Conservation (phyloP, 2,797 vertebrate genomes). For the Uromys caudimaculatus region DNA sequence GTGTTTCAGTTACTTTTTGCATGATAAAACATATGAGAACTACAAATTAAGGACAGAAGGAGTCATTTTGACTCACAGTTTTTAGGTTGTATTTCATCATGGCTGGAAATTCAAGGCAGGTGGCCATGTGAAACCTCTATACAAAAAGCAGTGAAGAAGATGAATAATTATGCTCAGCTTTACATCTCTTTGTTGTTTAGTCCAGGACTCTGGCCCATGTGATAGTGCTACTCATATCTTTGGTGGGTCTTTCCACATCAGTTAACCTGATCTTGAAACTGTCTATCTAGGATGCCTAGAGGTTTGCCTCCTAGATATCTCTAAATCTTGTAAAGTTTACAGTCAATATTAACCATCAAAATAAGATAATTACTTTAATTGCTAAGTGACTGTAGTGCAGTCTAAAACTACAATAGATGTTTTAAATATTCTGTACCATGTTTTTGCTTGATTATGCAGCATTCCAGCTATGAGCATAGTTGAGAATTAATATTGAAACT, state of each 20-base stretch:
- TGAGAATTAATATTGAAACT: conserved; percentile 47
- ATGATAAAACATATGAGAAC: not conserved
- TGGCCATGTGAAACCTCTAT: not conserved
- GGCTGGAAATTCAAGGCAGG: not conserved
- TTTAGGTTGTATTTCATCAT: not conserved
- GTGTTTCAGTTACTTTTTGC: not conserved
- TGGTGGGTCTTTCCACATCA: not conserved
- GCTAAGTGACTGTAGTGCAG: not conserved
- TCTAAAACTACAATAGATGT: not conserved
- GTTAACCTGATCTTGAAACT: not conserved
- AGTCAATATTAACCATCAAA: not conserved
- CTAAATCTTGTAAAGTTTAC: not conserved
- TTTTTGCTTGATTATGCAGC: not conserved
- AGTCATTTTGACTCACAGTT: not conserved
- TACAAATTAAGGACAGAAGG: not conserved
- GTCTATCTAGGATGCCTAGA: not conserved
- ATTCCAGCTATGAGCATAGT: not conserved
- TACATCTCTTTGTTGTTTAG: not conserved
- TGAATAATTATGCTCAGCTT: not conserved
- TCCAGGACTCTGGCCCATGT: not conserved
- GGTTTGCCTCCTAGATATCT: not conserved
- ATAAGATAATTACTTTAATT: not conserved
- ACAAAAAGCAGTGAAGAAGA: not conserved
- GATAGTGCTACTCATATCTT: not conserved
- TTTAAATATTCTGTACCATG: not conserved